Percentiles rank a stretch among this genome's conserved stretches.
Evolutionary conservation across 2,888 invertebrate species (phyloP).

Genomic region (Agrotis puta): DNA sequence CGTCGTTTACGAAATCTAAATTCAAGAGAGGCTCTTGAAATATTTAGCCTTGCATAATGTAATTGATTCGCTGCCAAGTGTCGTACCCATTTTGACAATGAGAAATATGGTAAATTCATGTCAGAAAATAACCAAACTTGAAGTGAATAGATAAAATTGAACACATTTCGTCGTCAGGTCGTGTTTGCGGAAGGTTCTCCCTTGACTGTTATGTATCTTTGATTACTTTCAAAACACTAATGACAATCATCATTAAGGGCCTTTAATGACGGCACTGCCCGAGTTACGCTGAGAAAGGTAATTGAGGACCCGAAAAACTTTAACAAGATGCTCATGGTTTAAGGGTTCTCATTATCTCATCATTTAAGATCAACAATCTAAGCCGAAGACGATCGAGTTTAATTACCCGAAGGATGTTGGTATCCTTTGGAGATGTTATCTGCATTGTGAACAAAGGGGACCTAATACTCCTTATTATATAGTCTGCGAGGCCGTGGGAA

Average conservation of each 20-base stretch:
- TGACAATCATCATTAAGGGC: conserved; percentile 46
- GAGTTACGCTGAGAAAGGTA: conserved; percentile 29
- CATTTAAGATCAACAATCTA: conserved; percentile 37
- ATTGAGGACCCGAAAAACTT: conserved; percentile 26
- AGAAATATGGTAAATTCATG: conserved; percentile 12
- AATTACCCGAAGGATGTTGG: conserved; percentile 48
- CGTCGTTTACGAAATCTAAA: conserved; percentile 17
- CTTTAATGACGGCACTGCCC: conserved; percentile 13
- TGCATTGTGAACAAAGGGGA: conserved; percentile 47
- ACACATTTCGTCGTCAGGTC: conserved; percentile 8
- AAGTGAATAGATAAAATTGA: neutral
- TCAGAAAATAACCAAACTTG: neutral
- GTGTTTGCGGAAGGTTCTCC: conserved; percentile 19
- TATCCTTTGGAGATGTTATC: conserved; percentile 57
- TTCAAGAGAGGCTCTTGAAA: conserved; percentile 27
- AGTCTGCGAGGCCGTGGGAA: conserved; percentile 49
- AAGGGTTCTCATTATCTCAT: conserved; percentile 40
- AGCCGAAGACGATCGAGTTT: conserved; percentile 38
- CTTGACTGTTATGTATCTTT: conserved; percentile 31
- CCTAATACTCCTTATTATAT: conserved; percentile 36
- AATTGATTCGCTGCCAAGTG: conserved; percentile 22
- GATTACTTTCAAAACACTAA: conserved; percentile 46
- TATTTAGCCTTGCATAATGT: conserved; percentile 4
- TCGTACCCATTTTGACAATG: neutral
- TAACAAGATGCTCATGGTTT: conserved; percentile 5